phyloP scores from a whole-genome alignment of 64 coral and sea anemone genomes.

The Montipora capricornis region DNA sequence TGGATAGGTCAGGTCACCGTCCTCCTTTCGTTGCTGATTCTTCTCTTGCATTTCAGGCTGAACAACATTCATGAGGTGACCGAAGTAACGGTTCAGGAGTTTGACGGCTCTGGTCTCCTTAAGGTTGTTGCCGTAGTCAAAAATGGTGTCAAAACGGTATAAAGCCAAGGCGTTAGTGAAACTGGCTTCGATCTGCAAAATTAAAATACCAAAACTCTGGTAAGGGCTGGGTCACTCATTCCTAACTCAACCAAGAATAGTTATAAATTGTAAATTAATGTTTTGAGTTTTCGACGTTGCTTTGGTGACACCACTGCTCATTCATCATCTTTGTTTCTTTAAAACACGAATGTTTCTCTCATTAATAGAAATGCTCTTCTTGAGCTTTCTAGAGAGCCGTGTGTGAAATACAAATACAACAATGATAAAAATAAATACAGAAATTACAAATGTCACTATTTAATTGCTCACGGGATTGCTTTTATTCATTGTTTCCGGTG shows the following conservation, averaged over 20 bases:
- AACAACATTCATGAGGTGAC: not conserved
- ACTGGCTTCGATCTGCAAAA: constrained; percentile 5
- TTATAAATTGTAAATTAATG: not conserved
- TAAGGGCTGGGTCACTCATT: not conserved
- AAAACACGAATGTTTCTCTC: too few species aligned
- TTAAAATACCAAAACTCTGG: not conserved
- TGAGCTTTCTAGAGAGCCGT: too few species aligned
- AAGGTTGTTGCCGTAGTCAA: constrained; percentile 56
- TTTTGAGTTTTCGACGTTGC: not conserved
- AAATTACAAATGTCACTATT: too few species aligned
- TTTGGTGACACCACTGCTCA: too few species aligned
- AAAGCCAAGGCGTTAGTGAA: not conserved
- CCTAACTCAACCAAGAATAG: not conserved
- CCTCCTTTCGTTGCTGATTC: constrained; percentile 1
- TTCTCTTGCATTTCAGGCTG: constrained; percentile 32
- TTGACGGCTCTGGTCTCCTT: constrained; percentile 7
- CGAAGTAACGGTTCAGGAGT: constrained; percentile 33
- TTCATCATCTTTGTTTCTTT: too few species aligned
- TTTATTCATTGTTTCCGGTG: not conserved
- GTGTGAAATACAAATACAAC: too few species aligned
- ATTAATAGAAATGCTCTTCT: too few species aligned
- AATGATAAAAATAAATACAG: too few species aligned
- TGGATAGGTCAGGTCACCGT: constrained; percentile 34
- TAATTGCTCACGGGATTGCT: not conserved
- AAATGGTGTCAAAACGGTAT: constrained; percentile 48